Evolutionary conservation across 1,140 invertebrate genomes (phyloP).

Genomic region (Drosophila mojavensis): DNA sequence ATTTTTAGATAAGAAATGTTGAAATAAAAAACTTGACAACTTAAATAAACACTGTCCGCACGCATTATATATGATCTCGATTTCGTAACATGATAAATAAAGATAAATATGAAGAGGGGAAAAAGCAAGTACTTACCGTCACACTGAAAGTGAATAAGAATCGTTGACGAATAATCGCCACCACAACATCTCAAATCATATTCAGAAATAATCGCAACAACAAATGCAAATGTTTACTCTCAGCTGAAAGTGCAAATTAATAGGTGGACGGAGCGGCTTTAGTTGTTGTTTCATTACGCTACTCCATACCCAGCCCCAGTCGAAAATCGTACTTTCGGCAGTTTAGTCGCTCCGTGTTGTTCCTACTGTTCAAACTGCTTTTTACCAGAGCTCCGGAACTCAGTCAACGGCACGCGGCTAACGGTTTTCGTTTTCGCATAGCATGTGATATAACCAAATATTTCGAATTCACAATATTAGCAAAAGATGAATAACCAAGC

Average conservation of each 20-base stretch:
- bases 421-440: constrained; percentile 18
- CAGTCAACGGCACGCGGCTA: not conserved
- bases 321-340: constrained; percentile 2
- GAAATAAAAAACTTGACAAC: constrained; percentile 52
- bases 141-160: constrained; percentile 11
- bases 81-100: constrained; percentile 64
- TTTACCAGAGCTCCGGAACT: constrained; percentile 1
- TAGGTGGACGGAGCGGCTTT: constrained; percentile 39
- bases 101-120: constrained; percentile 54
- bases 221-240: constrained; percentile 19
- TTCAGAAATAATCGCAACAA: constrained; percentile 17
- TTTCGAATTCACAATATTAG: not conserved
- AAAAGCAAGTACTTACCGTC: constrained; percentile 30
- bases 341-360: constrained; percentile 21
- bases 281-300: constrained; percentile 6
- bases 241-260: constrained; percentile 57
- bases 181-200: constrained; percentile 17
- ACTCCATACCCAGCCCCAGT: constrained; percentile 15
- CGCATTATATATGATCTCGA: constrained; percentile 23
- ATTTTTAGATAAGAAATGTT: constrained; percentile 49
- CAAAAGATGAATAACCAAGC: constrained; percentile 35
- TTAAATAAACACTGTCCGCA: constrained; percentile 54
- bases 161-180: not conserved
- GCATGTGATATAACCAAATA: constrained; percentile 32
- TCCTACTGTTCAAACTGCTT: constrained; percentile 15